A percentile compares a stretch with the other conserved stretches of the same genome.
phyloP scores from a whole-genome alignment of 2,113 vertebrate genomes.

The Microcebus jonahi region DNA sequence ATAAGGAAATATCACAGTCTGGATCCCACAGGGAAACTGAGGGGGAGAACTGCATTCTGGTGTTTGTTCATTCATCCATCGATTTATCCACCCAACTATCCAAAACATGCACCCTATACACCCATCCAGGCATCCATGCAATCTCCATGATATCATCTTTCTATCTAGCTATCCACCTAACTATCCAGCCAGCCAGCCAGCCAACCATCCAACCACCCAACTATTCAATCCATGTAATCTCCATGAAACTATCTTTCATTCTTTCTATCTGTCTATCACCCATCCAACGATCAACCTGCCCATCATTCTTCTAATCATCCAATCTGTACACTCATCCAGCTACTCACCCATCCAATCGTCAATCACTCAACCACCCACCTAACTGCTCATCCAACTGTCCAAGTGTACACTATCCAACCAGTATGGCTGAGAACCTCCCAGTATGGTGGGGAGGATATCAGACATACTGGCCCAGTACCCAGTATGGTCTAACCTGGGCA shows the following conservation, averaged over 20 bases:
- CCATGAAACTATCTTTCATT: neutral
- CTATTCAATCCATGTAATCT: neutral
- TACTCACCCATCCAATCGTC: neutral
- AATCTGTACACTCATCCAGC: neutral
- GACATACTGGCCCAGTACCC: neutral
- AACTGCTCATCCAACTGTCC: neutral
- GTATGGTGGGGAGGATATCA: neutral
- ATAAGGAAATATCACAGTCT: neutral
- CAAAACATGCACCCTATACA: neutral
- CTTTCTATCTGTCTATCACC: neutral
- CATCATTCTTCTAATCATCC: neutral
- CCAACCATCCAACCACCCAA: neutral
- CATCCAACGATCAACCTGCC: neutral
- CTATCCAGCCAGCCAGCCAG: neutral
- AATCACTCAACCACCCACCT: neutral
- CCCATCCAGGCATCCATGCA: neutral
- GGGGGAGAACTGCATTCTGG: neutral
- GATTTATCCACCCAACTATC: neutral
- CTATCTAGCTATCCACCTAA: neutral
- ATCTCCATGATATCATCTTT: neutral
- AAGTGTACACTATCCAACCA: neutral
- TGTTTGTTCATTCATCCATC: neutral
- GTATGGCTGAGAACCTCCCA: neutral
- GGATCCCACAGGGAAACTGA: neutral
- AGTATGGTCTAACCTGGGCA: neutral